Base-by-base conservation (phyloP, 1,140 invertebrate species). In the Teleopsis dalmanni region DNA sequence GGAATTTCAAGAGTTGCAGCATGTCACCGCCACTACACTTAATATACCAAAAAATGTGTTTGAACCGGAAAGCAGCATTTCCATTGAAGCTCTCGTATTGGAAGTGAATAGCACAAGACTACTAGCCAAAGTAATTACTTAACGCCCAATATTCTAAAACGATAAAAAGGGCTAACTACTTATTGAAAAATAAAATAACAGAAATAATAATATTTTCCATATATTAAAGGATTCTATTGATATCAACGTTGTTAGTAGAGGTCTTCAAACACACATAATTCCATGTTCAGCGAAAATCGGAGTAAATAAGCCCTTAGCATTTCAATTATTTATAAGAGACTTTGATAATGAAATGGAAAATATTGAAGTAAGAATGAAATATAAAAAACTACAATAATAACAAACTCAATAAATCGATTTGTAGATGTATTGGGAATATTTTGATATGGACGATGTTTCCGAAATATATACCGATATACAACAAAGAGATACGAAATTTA, bases 21-120 rank as follows among this genome's bases (percentile, higher is more conserved):
- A 37, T 13, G 29, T 25, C 3, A 38, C 35, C 3, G 22, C 34
- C 26, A 47, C 31, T 36, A 25, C 29, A 16, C 38, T 47, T 22
- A 13, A 35, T 26, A 29, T 47, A 27, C 45, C 45, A 18, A n/a
- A 33, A 38, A 47, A 38, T 25, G 34, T 26, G 3, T 37, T 47
- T n/a, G 38, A 7, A 13, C 13, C 42, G 14, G 42, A 44, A 1
- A 10, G 29, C 1, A 44, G 34, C 21, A 44, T 31, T 0, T n/a
- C 42, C 4, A 22, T 44, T 10, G 27, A 44, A 3, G 42, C 42
- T 3, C 2, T 33, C 31, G 42, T 44, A 1, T 21, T 21, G 19
- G 42, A 44, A 5, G 22, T 9, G 14, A 11, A 16, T 1, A 44
- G 16, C 3, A 44, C 31, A 3, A 16, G 29, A 13, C 18, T 44